Base-by-base conservation (phyloP, 2,113 vertebrate genomes). In the Arvicanthis niloticus region DNA sequence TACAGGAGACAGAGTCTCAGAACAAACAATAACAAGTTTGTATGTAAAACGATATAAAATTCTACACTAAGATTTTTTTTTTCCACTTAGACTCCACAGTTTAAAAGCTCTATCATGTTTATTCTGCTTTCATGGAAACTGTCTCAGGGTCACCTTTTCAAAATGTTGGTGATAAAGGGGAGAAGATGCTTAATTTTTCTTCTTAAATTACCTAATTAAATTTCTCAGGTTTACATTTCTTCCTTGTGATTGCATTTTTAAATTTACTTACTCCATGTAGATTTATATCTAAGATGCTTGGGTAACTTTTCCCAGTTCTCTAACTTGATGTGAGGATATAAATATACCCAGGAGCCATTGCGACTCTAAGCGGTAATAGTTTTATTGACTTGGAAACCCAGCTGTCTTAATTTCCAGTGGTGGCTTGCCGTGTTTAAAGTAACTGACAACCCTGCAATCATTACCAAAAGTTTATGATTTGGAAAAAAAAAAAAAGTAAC, bases 391-490 rank as follows among this genome's bases (percentile, higher is more conserved):
- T 93, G 88, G 72, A 96, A 91, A 45, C 56, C 22, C 58, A 26
- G 53, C 75, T 93, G 21, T 88, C 94, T 97, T 88, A 73, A 94
- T 78, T 93, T 93, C 75, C 37, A 76, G 78, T 80, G 89, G 51
- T 94, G 67, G 37, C 53, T 91, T 93, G 9, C 31, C 68, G 86
- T 91, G 68, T 97, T 97, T 95, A 91, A 97, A 97, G 58, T 92
- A 97, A 97, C 81, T 77, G 91, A 89, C 91, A 97, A 67, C 51
- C 42, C 51, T 93, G 60, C 93, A 84, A 95, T 91, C 53, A 86
- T 97, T 96, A 91, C 89, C 62, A 56, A 88, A 95, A 80, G 56
- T 96, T 97, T 91, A 91, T 94, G 68, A 92, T 93, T 93, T 81
- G 16, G 68, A 45, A 85, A 78, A 91, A 45, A 85, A 78, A 91